Evolutionary conservation across 2,113 vertebrate species (phyloP).

Genomic region (Sinosuthora webbiana): DNA sequence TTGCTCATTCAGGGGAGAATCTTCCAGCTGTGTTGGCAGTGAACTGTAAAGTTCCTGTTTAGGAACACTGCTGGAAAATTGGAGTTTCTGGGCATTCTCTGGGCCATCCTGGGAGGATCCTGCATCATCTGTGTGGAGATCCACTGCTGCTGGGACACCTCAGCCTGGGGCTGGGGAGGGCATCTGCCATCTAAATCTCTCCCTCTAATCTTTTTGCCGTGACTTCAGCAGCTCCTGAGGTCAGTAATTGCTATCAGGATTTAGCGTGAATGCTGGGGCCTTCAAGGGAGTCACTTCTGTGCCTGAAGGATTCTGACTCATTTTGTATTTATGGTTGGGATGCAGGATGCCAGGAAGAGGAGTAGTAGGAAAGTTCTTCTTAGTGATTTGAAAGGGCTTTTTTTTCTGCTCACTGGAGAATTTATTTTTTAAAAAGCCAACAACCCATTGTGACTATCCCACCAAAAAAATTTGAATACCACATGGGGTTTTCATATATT

Average conservation of each 20-base stretch:
- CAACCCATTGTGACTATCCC: accelerated
- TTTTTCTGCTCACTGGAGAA: not conserved
- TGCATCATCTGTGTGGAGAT: not conserved
- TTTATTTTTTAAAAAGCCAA: not conserved
- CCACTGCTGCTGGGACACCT: not conserved
- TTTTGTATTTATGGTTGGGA: not conserved
- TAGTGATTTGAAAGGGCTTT: not conserved
- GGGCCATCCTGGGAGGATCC: not conserved
- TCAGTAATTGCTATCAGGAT: not conserved
- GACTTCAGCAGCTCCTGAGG: not conserved
- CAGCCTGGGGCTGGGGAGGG: not conserved
- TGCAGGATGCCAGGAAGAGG: not conserved
- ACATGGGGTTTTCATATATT: not conserved
- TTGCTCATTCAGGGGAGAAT: not conserved
- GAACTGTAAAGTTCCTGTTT: accelerated
- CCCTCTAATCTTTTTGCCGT: not conserved
- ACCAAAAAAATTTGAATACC: not conserved
- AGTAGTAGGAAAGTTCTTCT: not conserved
- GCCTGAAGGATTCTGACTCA: not conserved
- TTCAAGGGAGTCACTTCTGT: not conserved
- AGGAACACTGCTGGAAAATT: not conserved
- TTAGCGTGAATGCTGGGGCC: not conserved
- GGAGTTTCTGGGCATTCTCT: not conserved
- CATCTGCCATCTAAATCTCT: not conserved
- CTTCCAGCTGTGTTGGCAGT: not conserved